Percentiles rank a stretch among this genome's conserved stretches.
Evolutionary conservation across 2,113 vertebrate species (phyloP).

Genomic region (Pimephales promelas): DNA sequence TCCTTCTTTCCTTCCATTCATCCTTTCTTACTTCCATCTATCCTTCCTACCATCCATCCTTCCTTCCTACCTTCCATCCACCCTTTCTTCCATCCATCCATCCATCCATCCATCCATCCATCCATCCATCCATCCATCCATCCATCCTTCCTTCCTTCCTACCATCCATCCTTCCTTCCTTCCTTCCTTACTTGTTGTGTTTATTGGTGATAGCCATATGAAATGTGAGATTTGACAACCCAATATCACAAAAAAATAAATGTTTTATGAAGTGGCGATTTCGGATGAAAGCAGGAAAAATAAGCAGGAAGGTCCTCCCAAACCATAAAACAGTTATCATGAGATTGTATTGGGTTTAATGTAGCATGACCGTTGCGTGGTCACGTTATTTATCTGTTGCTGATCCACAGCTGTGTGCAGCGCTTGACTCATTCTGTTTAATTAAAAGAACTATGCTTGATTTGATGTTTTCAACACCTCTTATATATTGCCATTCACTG

Average conservation of each 20-base stretch:
- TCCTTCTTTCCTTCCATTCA: no score
- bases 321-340: no score
- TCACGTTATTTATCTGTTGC: background rate
- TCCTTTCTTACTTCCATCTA: rapidly evolving
- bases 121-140: background rate
- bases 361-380: background rate
- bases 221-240: background rate
- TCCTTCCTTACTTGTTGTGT: no score
- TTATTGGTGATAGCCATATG: background rate
- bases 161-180: no score
- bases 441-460: background rate
- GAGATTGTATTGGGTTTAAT: background rate
- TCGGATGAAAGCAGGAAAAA: no score
- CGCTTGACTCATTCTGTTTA: slow-evolving; percentile 21
- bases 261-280: no score
- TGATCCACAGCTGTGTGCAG: slow-evolving; percentile 13
- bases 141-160: background rate
- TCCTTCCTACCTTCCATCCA: no score
- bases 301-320: no score
- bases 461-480: background rate
- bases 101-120: no score
- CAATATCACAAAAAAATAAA: no score
- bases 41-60: no score
- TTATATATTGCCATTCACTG: background rate
- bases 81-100: no score